A percentile compares a stretch with the other conserved stretches of the same genome.
These are phyloP conservation scores for Diarsia rubi DNA, from an alignment of 2,888 invertebrate species.

Conservation along the genomic window DNA sequence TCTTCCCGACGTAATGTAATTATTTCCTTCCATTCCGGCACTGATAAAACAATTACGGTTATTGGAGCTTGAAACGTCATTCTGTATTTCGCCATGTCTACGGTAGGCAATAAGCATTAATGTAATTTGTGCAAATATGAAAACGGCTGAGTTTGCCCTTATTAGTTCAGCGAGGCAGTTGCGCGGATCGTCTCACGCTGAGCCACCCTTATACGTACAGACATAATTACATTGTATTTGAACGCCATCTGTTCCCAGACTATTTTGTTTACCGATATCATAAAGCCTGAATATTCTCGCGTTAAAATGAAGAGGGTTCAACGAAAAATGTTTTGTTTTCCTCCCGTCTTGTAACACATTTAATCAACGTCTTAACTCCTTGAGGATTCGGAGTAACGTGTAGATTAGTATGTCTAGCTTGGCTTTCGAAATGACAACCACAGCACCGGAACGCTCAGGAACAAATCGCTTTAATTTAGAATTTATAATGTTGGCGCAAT, in stretches of 20 bases:
- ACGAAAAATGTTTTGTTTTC: constrained; percentile 35
- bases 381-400: constrained; percentile 38
- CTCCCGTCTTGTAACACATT: constrained; percentile 27
- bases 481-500: constrained; percentile 71
- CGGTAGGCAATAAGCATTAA: constrained; percentile 83
- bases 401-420: constrained; percentile 47
- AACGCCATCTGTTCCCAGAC: constrained; percentile 71
- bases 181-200: constrained; percentile 67
- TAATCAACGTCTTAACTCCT: constrained; percentile 48
- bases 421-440: constrained; percentile 54
- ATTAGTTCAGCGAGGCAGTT: constrained; percentile 82
- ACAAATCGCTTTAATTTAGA: constrained; percentile 65
- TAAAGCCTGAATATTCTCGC: constrained; percentile 52
- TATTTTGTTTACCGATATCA: constrained; percentile 67
- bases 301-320: constrained; percentile 40
- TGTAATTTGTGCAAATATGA: constrained; percentile 88
- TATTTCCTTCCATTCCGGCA: constrained; percentile 59
- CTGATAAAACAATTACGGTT: constrained; percentile 69
- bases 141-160: constrained; percentile 84
- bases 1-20: constrained; percentile 64
- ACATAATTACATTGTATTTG: constrained; percentile 80
- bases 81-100: constrained; percentile 74
- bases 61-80: constrained; percentile 68
- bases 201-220: constrained; percentile 73
- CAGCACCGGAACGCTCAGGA: constrained; percentile 43